Evolutionary conservation across 2,797 vertebrate species (phyloP).

Genomic region (Merluccius polli): DNA sequence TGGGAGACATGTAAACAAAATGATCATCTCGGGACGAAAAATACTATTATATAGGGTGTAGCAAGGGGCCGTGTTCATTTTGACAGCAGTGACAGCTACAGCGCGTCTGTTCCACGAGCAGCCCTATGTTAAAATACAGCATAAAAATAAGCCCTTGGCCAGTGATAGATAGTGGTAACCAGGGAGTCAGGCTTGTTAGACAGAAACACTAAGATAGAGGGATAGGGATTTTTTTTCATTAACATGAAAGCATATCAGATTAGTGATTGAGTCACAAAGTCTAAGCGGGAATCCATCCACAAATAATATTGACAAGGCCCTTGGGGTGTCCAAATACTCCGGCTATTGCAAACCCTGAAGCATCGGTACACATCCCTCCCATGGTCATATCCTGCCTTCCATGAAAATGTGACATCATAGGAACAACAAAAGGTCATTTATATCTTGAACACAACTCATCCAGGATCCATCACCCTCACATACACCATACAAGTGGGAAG

Average conservation of each 20-base stretch:
- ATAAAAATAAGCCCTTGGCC: background rate
- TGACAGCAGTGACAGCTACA: constrained; percentile 22
- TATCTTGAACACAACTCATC: background rate
- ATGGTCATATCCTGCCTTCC: too few species aligned
- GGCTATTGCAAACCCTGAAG: background rate
- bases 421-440: background rate
- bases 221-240: background rate
- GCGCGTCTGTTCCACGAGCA: background rate
- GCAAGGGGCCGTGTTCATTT: constrained; percentile 6
- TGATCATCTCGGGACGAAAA: background rate
- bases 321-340: background rate
- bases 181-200: background rate
- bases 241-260: background rate
- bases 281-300: background rate
- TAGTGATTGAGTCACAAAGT: background rate
- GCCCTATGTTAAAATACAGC: background rate
- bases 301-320: background rate
- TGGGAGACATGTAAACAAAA: background rate
- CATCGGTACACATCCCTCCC: background rate
- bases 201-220: background rate
- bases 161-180: background rate
- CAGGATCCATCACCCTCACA: background rate
- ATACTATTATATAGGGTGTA: background rate
- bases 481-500: background rate
- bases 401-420: too few species aligned